Conservation (phyloP, 1,140 invertebrate genomes). For the Cyphomyrmex costatus region DNA sequence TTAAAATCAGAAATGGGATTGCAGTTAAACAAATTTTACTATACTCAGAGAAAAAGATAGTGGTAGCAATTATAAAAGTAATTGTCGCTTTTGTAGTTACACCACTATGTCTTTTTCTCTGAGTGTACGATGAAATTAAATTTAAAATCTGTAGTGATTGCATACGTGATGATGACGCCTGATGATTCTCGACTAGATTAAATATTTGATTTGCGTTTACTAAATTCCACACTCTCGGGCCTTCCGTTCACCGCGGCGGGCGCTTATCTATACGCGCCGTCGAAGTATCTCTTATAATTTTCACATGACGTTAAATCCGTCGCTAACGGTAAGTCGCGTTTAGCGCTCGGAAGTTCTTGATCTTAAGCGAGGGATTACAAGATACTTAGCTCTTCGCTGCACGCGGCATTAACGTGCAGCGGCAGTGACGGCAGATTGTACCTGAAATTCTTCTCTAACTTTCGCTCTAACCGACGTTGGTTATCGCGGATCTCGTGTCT, state of each 20-base stretch:
- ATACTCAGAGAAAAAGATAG: too few species aligned
- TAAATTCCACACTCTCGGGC: constrained; percentile 18
- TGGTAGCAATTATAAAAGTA: too few species aligned
- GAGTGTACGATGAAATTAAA: background rate
- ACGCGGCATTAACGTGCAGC: constrained; percentile 39
- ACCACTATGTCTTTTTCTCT: too few species aligned
- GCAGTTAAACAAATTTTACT: background rate
- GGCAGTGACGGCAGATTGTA: constrained; percentile 17
- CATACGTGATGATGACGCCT: background rate
- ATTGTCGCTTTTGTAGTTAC: too few species aligned
- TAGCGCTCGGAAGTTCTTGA: constrained; percentile 56
- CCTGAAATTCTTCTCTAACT: constrained; percentile 57
- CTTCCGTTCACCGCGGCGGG: background rate
- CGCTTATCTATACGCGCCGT: constrained; percentile 43
- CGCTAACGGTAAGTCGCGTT: constrained; percentile 58
- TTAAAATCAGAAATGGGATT: background rate
- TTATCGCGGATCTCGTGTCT: constrained; percentile 39
- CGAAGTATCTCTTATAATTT: constrained; percentile 56
- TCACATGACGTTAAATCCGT: constrained; percentile 59
- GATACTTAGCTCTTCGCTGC: constrained; percentile 49
- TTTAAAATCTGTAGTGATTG: background rate
- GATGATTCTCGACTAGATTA: constrained; percentile 17
- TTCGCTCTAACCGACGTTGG: constrained; percentile 37
- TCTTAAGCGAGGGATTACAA: constrained; percentile 61
- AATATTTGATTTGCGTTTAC: constrained; percentile 56